Evolutionary conservation across 2,113 vertebrate species (phyloP).

Genomic region (Channa maculata): DNA sequence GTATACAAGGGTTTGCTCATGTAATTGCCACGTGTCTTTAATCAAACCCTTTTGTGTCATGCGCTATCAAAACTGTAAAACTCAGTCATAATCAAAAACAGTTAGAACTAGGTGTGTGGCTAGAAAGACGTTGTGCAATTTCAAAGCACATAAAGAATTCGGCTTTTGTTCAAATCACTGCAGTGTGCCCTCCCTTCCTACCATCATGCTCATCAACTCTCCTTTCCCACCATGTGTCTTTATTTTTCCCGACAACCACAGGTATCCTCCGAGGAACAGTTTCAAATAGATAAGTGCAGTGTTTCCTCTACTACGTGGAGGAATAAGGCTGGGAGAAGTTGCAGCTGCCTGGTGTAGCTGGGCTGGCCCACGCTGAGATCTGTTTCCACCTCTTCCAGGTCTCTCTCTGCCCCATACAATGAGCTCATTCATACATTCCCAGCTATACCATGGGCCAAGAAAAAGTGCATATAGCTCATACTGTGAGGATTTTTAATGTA

Average conservation of each 20-base stretch:
- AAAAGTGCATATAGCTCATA: constrained; percentile 26
- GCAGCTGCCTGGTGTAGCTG: constrained; percentile 49
- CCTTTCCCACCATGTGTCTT: neutral
- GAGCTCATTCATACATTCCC: constrained; percentile 68
- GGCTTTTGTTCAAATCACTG: too few species aligned
- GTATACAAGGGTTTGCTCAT: neutral
- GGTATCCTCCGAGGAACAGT: constrained; percentile 20
- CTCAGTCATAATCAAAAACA: too few species aligned
- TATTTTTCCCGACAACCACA: constrained; percentile 4
- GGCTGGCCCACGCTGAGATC: constrained; percentile 35
- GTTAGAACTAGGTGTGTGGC: neutral
- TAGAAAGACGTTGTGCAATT: neutral
- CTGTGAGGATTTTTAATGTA: constrained; percentile 3
- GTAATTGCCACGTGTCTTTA: neutral
- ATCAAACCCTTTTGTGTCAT: too few species aligned
- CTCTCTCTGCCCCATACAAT: constrained; percentile 67
- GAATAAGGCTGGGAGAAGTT: constrained; percentile 27
- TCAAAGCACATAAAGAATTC: too few species aligned
- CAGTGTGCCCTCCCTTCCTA: neutral
- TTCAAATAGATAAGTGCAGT: constrained; percentile 11
- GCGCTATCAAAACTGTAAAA: too few species aligned
- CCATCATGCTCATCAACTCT: neutral
- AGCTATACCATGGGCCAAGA: constrained; percentile 25
- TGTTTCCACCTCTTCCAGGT: constrained; percentile 53
- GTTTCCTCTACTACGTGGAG: constrained; percentile 57